Evolutionary conservation across 2,888 invertebrate species (phyloP), one percentile per base, ranked within the genome.

Genomic region (Troides oblongomaculatus): DNA sequence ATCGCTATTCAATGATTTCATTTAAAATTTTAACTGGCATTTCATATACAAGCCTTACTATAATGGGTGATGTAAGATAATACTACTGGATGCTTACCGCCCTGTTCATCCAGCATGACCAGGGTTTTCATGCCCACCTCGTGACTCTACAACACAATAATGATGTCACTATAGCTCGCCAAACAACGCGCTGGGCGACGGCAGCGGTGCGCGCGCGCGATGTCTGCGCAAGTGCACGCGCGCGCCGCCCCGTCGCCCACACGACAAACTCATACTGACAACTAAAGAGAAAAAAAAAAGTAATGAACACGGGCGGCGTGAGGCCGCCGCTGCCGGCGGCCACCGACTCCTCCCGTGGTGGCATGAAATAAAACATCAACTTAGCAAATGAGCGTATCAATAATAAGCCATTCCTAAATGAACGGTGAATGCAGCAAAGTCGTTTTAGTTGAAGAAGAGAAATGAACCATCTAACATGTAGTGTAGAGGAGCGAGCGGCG

Each of bases 81-180:
- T 89, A 86, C 92, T 92, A 92, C 90, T 93, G 93, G 93, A 95
- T 95, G 95, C 97, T 98, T 97, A 99, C 98, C 98, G 97, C 99
- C 99, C 97, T 99, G 99, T 95, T 99, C 99, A 96, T 99, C 99
- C 96, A 99, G 96, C 96, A 98, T 98, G 94, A 99, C 99, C 95
- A 99, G 97, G 94, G 98, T 97, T 95, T 97, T 97, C 96, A 99
- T 99, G 94, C 99, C 99, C 94, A 98, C 99, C 95, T 99, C 99
- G 96, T 99, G 98, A 95, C 98, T 98, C 99, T 99, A 97, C 95
- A 97, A 96, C 92, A 93, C 92, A 93, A 93, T 88, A 93, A 93
- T 92, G 93, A 92, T 89, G 93, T 93, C 92, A 93, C 93, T 93
- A 93, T 92, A 92, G 90, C 90, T 90, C 90, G 92, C 89, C 90